These are phyloP conservation scores for Drosophila trichaetosa DNA, from an alignment of 2,888 invertebrate species.

Conservation along the genomic window DNA sequence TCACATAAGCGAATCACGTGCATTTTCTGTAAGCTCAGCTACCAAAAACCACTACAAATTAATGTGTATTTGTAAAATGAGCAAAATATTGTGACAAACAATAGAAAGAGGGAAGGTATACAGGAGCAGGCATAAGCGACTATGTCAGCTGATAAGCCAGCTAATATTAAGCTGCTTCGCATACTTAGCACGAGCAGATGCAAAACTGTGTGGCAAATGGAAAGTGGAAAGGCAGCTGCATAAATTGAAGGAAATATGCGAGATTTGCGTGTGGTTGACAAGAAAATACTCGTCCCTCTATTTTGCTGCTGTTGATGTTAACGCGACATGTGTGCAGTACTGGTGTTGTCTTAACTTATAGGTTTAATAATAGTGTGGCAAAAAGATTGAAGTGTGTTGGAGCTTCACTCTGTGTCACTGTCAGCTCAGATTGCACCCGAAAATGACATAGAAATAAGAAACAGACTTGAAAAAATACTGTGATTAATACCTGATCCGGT, in stretches of 20 bases:
- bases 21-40: slow-evolving; percentile 54
- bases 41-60: slow-evolving; percentile 45
- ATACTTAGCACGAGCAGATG: slow-evolving; percentile 61
- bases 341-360: slow-evolving; percentile 64
- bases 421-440: slow-evolving; percentile 33
- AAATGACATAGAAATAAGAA: not conserved
- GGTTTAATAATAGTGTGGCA: slow-evolving; percentile 66
- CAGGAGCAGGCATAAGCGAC: not conserved
- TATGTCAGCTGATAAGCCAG: slow-evolving; percentile 55
- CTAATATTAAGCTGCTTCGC: slow-evolving; percentile 54
- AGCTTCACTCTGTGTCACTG: slow-evolving; percentile 43
- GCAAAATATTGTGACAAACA: slow-evolving; percentile 40
- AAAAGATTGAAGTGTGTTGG: slow-evolving; percentile 27
- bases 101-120: not conserved
- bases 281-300: slow-evolving; percentile 13
- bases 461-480: not conserved
- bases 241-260: slow-evolving; percentile 50
- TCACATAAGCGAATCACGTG: slow-evolving; percentile 73
- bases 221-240: slow-evolving; percentile 35
- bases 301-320: slow-evolving; percentile 16
- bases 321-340: slow-evolving; percentile 61
- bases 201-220: slow-evolving; percentile 30
- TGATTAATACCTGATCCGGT: not conserved
- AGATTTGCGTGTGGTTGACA: slow-evolving; percentile 43
- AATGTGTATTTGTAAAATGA: slow-evolving; percentile 59